Conservation (phyloP, 2,113 vertebrate genomes). For the Antigone vipio region DNA sequence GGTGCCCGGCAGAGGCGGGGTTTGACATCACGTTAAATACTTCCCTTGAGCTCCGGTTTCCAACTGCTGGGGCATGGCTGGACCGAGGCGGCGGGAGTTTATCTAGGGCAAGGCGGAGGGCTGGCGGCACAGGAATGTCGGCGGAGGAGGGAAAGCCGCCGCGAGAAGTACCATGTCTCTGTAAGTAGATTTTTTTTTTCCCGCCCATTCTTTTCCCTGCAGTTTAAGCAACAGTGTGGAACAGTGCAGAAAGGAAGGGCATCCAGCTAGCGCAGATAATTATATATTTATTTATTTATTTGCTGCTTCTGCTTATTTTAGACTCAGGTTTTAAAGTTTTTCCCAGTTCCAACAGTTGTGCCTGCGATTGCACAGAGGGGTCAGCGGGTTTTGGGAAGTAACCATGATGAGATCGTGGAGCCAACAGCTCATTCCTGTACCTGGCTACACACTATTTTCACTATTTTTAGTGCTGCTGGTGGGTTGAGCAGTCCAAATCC, state of each 20-base stretch:
- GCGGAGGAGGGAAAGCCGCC: not conserved
- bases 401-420: rapidly evolving
- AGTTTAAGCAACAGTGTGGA: not conserved
- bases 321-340: not conserved
- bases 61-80: not conserved
- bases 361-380: rapidly evolving
- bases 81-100: not conserved
- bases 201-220: not conserved
- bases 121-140: not conserved
- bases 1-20: constrained; percentile 48
- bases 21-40: constrained; percentile 26
- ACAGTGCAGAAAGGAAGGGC: not conserved
- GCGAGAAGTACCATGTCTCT: constrained; percentile 37
- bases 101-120: not conserved
- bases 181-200: not conserved
- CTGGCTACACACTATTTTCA: rapidly evolving
- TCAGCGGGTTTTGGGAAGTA: not conserved
- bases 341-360: not conserved
- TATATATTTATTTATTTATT: not conserved
- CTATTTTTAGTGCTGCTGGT: rapidly evolving
- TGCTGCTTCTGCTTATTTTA: not conserved
- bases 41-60: not conserved
- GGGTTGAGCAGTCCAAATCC: rapidly evolving
- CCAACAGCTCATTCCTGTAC: not conserved
- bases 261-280: not conserved